Conservation (phyloP, 2,888 invertebrate species). For the Labia minor region DNA sequence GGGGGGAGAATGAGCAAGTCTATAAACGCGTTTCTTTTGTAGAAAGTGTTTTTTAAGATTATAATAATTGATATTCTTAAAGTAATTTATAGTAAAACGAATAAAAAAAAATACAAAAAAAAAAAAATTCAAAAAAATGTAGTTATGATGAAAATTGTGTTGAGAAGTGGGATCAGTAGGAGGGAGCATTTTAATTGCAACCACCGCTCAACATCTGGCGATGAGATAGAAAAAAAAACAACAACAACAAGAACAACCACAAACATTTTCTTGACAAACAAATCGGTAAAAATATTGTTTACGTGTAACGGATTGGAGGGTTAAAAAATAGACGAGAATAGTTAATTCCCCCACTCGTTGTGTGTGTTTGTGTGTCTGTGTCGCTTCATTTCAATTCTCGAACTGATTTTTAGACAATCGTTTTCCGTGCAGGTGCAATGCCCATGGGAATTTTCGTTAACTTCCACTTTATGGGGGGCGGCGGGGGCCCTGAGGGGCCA, state of each 20-base stretch:
- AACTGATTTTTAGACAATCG: constrained; percentile 7
- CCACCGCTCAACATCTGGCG: background rate
- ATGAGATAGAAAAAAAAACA: background rate
- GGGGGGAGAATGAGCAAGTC: too few relatives aligned
- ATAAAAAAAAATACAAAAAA: too few relatives aligned
- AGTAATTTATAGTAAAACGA: too few relatives aligned
- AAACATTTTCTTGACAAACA: constrained; percentile 2
- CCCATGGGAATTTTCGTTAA: constrained; percentile 13
- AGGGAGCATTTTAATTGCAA: too few relatives aligned
- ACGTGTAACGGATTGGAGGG: background rate
- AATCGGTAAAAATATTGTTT: background rate
- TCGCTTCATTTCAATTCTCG: constrained; percentile 6
- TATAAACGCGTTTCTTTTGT: too few relatives aligned
- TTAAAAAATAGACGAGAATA: too few relatives aligned
- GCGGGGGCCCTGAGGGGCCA: background rate
- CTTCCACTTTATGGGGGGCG: background rate
- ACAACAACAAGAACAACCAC: background rate
- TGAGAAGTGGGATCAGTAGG: too few relatives aligned
- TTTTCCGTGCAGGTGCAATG: constrained; percentile 7
- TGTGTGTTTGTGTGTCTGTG: background rate
- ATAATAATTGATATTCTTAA: too few relatives aligned
- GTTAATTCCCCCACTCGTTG: background rate
- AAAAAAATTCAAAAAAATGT: too few relatives aligned
- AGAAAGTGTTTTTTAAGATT: too few relatives aligned
- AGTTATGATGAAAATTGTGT: too few relatives aligned